phyloP scores from a whole-genome alignment of 1,140 invertebrate genomes.

The Drosophila chauvacae region DNA sequence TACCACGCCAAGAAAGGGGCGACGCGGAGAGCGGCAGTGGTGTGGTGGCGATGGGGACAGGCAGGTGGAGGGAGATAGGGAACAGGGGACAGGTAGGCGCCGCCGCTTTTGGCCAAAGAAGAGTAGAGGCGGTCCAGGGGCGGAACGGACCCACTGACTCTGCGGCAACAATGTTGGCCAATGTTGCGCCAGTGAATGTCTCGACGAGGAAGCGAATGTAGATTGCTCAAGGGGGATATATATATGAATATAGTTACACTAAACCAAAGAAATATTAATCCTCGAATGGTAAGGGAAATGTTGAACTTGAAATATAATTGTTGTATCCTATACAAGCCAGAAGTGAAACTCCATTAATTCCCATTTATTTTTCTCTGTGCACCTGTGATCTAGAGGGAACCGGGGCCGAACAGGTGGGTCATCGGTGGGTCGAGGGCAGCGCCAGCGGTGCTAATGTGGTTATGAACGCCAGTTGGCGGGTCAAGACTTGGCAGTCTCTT shows the following conservation, averaged over 20 bases:
- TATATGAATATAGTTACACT: neutral
- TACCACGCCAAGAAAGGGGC: constrained; percentile 60
- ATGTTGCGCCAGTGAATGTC: constrained; percentile 59
- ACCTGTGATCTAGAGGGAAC: neutral
- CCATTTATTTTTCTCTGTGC: neutral
- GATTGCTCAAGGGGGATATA: constrained; percentile 46
- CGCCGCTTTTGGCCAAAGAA: constrained; percentile 58
- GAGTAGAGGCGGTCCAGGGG: constrained; percentile 54
- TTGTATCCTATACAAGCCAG: neutral
- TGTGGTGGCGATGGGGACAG: neutral
- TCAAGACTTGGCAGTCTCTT: constrained; percentile 28
- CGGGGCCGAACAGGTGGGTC: constrained; percentile 24
- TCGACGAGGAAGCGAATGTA: constrained; percentile 60
- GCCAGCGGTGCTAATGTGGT: constrained; percentile 79
- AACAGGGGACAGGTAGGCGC: constrained; percentile 42
- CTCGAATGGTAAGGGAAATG: neutral
- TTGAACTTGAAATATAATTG: neutral
- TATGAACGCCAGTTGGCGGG: constrained; percentile 71
- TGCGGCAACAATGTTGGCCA: constrained; percentile 49
- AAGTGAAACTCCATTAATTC: neutral
- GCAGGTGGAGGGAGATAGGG: constrained; percentile 32
- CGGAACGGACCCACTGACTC: constrained; percentile 46
- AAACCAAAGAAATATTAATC: neutral
- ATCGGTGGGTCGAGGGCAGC: constrained; percentile 59
- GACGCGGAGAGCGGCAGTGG: neutral